Evolutionary conservation across 1,140 invertebrate genomes (phyloP), one percentile per base, ranked within the genome.

Genomic region (Lepidurus couesii): DNA sequence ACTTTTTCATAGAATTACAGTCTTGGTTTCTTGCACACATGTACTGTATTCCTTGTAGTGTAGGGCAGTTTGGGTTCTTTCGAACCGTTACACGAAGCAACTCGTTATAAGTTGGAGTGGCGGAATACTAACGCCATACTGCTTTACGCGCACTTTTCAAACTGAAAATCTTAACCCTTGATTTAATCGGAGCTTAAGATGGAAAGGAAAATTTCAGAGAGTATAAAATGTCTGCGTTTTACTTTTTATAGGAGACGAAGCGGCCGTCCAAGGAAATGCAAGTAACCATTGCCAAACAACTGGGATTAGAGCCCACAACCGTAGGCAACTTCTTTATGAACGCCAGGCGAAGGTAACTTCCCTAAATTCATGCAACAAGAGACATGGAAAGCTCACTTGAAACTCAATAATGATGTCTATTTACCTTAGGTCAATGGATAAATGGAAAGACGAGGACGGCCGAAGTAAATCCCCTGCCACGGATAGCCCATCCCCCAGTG

Each of bases 261-360:
- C 90, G 98, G 85, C 98, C 98, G 81, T 98, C 96, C 81, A 99
- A 99, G 87, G 98, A 99, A 88, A 99, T 99, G 97, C 98, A 99
- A 88, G 95, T 98, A 82, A 99, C 97, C 81, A 99, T 99, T 87
- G 96, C 97, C 44, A 90, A 98, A 82, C 97, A 99, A 85, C 88
- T 99, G 81, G 96, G 97, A 80, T 89, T 99, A 78, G 97, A 99
- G 86, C 95, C 97, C 26, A 98, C 96, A 47, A 99, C 98, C 21
- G 98, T 99, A 21, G 97, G 97, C 43, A 99, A 99, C 86, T 99
- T 99, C 89, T 99, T 99, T 88, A 99, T 99, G 98, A 99, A 99
- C 86, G 98, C 98, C 42, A 88, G 98, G 76, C 90, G 98, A 81
- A 65, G 53, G 53, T 65, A 65, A 65, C 16, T n/a, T 13, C 21